A percentile compares a stretch with the other conserved stretches of the same genome.
Conservation (phyloP, 2,888 invertebrate genomes). For the Xestoiulus laeticollis region DNA sequence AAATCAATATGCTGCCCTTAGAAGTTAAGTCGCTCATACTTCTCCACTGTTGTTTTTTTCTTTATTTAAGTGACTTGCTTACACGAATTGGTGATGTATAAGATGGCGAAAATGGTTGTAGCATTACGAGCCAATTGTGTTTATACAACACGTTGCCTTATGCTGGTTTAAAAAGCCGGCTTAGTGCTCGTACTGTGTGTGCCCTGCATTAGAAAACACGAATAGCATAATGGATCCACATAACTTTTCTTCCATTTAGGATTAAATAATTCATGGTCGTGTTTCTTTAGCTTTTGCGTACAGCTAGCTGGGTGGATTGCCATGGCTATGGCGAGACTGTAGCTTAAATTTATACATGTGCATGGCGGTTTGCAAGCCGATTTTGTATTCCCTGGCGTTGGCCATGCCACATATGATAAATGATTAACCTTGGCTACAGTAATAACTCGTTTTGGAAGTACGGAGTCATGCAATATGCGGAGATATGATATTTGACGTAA, state of each 20-base stretch:
- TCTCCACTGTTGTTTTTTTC: not conserved
- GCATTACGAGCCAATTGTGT: not conserved
- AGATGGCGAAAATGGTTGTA: not conserved
- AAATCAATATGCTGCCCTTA: not conserved
- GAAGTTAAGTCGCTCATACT: not conserved
- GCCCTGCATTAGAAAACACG: not conserved
- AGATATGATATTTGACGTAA: not conserved
- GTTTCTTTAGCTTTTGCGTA: not conserved
- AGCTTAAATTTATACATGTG: constrained; percentile 22
- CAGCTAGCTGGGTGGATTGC: constrained; percentile 1
- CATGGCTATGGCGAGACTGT: not conserved
- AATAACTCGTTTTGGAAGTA: constrained; percentile 19
- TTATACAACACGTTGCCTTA: not conserved
- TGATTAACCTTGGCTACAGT: not conserved
- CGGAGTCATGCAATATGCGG: not conserved
- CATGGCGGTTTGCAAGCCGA: not conserved
- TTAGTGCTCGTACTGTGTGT: not conserved
- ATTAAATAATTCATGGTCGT: constrained; percentile 2
- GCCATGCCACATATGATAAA: constrained; percentile 3
- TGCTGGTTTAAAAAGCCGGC: not conserved
- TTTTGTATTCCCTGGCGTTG: not conserved
- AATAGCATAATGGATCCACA: not conserved
- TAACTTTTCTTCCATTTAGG: not conserved
- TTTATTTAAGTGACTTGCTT: not conserved
- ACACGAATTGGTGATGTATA: not conserved